These are phyloP conservation scores for Bufotes viridis DNA, from an alignment of 2,797 vertebrate genomes.

Conservation along the genomic window DNA sequence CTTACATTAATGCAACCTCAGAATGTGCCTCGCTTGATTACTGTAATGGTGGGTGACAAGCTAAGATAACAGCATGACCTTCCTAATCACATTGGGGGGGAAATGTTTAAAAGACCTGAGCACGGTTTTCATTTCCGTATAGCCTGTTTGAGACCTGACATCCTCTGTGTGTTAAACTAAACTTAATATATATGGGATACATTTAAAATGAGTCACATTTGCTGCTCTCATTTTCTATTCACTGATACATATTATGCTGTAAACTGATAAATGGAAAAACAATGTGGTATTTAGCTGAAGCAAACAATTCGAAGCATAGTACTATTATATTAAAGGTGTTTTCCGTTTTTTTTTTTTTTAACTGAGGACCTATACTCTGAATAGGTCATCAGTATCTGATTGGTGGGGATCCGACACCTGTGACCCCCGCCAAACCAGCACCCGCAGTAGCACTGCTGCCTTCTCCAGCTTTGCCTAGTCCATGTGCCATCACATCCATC, in stretches of 20 bases:
- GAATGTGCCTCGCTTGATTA: slow-evolving; percentile 1
- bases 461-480: no score
- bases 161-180: background rate
- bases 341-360: no score
- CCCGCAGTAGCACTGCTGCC: no score
- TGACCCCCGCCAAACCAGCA: no score
- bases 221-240: background rate
- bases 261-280: background rate
- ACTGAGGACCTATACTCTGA: no score
- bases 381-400: no score
- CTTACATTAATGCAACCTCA: slow-evolving; percentile 1
- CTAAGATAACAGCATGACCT: slow-evolving; percentile 13
- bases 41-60: slow-evolving; percentile 24
- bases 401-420: no score
- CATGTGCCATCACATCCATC: no score
- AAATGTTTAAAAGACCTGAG: background rate
- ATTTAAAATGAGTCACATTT: background rate
- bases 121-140: background rate
- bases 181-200: background rate
- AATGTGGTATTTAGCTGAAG: background rate
- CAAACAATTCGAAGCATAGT: background rate
- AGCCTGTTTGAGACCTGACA: background rate
- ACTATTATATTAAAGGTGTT: background rate
- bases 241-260: background rate
- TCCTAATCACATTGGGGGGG: background rate